These are phyloP conservation scores for Colletes collaris DNA, from an alignment of 2,888 invertebrate genomes.

Conservation along the genomic window DNA sequence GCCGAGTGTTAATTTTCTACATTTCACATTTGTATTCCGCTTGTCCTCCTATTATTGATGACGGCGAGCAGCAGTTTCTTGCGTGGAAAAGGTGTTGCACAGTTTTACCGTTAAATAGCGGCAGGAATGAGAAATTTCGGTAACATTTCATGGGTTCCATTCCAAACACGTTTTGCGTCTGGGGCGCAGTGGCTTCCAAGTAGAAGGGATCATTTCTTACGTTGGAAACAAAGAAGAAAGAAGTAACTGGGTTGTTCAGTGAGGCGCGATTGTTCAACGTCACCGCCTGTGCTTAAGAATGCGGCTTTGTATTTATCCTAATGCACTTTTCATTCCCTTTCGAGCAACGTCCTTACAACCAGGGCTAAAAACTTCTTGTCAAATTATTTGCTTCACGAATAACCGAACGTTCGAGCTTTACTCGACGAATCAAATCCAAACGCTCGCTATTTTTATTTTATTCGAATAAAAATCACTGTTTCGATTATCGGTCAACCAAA, in stretches of 20 bases:
- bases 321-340: constrained; percentile 43
- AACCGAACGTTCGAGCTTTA: too few relatives aligned
- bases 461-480: too few relatives aligned
- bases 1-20: constrained; percentile 13
- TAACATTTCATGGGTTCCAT: constrained; percentile 55
- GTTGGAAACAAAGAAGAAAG: constrained; percentile 48
- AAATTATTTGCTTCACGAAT: too few relatives aligned
- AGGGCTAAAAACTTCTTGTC: too few relatives aligned
- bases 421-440: too few relatives aligned
- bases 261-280: constrained; percentile 55
- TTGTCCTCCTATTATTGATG: constrained; percentile 48
- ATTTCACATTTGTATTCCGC: constrained; percentile 41
- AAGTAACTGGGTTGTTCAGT: constrained; percentile 55
- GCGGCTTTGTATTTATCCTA: constrained; percentile 51
- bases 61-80: constrained; percentile 14
- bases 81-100: constrained; percentile 15
- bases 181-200: constrained; percentile 42
- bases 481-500: too few relatives aligned
- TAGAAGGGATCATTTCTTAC: constrained; percentile 51
- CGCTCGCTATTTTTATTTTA: too few relatives aligned
- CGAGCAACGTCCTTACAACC: constrained; percentile 26
- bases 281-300: constrained; percentile 39
- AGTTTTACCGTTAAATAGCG: constrained; percentile 41
- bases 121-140: constrained; percentile 57
- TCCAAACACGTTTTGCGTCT: constrained; percentile 50